Base-by-base conservation (phyloP, 37 sponge, comb jelly and placozoan species). In the Oscarella lobularis region DNA sequence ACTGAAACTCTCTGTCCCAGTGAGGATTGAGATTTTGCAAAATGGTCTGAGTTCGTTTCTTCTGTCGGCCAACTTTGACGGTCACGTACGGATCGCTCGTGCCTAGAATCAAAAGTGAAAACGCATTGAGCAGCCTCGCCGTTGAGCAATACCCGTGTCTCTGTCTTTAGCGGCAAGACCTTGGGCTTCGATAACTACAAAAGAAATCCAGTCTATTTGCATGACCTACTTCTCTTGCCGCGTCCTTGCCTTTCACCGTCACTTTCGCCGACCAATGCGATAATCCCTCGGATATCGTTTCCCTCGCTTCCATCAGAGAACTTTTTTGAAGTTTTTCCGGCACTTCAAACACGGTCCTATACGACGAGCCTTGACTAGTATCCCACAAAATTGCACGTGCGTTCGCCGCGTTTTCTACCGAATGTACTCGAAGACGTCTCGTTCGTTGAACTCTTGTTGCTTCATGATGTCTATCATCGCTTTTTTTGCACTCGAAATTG, bases 51-150 rank as follows among this genome's bases (percentile, higher is more conserved):
- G 60, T 48, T 48, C 60, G 60, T 48, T 48, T 48, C 60, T 20
- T 48, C 60, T 27, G 20, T 27, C 60, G 14, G 14, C 60, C 60
- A 48, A 48, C 60, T 20, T 48, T 48, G 20, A 48, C 20, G 20
- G 60, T 48, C 60, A 48, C 60, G 20, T 48, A 48, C 60, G 60
- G 60, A 48, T 48, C 60, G 60, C 60, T 48, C 60, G 60, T 48
- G 14, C 14, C 60, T 48, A 48, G 14, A 48, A 9, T 27, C 9
- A 48, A 9, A 48, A 9, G 20, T 20, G 9, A 48, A 48, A 9
- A 48, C 60, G 20, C 9, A 9, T 27, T 20, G 14, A 48, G 20
- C 60, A 48, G 9, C 60, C 9, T 48, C 60, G 20, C 60, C 9
- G 14, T 48, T 9, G 60, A 9, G 20, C 20, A 9, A 27, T 20